Conservation (phyloP, 2,113 vertebrate species). For the Oreochromis spilurus region DNA sequence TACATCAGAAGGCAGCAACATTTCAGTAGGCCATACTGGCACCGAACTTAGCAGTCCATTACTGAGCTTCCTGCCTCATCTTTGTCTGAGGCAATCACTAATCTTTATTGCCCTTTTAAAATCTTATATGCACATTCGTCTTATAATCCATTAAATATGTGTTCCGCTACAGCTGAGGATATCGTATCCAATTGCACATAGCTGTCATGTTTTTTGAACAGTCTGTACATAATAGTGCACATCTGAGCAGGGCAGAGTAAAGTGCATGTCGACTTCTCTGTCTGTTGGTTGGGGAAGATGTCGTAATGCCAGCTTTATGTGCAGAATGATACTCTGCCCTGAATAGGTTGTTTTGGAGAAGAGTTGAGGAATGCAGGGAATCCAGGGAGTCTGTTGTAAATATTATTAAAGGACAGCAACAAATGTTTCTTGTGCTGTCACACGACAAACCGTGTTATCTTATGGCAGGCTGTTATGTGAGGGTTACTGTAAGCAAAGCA, state of each 20-base stretch:
- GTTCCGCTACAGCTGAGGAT: neutral
- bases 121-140: neutral
- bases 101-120: constrained; percentile 31
- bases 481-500: neutral
- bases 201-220: constrained; percentile 4
- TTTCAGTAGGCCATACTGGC: constrained; percentile 25
- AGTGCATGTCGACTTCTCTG: neutral
- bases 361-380: constrained; percentile 54
- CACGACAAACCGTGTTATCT: neutral
- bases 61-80: neutral
- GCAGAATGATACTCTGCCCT: constrained; percentile 10
- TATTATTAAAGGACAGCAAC: constrained; percentile 22
- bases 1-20: constrained; percentile 10
- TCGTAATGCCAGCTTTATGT: constrained; percentile 9
- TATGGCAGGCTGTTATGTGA: neutral
- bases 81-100: neutral
- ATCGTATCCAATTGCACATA: neutral
- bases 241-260: neutral
- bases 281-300: neutral
- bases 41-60: constrained; percentile 25
- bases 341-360: constrained; percentile 50
- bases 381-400: constrained; percentile 41
- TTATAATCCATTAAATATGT: neutral
- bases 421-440: neutral
- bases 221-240: neutral